Percentiles rank a stretch among this genome's conserved stretches.
Evolutionary conservation across 2,888 invertebrate genomes (phyloP).

Genomic region (Macropis europaea): DNA sequence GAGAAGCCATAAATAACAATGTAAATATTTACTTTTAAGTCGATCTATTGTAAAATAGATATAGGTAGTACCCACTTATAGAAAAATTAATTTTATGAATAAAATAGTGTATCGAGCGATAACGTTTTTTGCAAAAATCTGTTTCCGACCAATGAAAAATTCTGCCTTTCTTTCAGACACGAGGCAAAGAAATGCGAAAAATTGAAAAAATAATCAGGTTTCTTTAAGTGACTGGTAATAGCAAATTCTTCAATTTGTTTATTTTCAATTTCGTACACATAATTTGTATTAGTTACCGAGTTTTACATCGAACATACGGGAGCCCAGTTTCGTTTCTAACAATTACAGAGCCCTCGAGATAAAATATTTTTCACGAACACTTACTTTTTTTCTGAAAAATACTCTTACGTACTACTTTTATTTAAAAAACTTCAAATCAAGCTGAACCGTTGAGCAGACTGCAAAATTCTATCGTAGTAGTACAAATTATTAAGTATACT

Average conservation of each 20-base stretch:
- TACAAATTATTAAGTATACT: no score
- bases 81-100: neutral
- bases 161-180: no score
- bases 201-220: neutral
- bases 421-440: neutral
- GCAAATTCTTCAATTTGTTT: neutral
- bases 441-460: neutral
- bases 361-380: conserved; percentile 2
- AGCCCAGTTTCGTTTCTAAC: neutral
- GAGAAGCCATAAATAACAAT: conserved; percentile 1
- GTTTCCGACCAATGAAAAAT: no score
- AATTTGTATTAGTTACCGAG: conserved; percentile 18
- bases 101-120: neutral
- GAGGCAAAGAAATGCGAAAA: no score
- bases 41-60: neutral
- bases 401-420: conserved; percentile 10
- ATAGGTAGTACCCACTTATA: neutral
- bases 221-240: no score
- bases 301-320: conserved; percentile 25
- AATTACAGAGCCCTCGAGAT: conserved; percentile 19
- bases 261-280: conserved; percentile 10
- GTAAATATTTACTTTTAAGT: conserved; percentile 26
- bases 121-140: neutral
- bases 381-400: conserved; percentile 6
- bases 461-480: no score